Conservation (phyloP, 30 jellyfish, hydroid and myxozoan genomes). For the Hydractinia symbiolongicarpus region DNA sequence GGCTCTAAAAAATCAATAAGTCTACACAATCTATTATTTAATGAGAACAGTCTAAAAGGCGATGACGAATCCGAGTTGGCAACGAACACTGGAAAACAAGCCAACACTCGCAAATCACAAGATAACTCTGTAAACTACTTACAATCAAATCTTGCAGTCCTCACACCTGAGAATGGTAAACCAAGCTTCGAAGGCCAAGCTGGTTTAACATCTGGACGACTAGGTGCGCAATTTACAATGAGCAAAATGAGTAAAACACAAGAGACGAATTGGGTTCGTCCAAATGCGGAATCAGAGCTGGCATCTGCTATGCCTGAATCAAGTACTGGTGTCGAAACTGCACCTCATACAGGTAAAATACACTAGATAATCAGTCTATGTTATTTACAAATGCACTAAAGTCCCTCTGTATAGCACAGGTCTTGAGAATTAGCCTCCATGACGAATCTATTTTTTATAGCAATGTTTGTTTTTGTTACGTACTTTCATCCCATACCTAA, state of each 20-base stretch:
- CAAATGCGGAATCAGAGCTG: conserved; percentile 75
- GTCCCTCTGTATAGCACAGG: too few species aligned
- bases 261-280: conserved; percentile 92
- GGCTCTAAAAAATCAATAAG: conserved; percentile 19
- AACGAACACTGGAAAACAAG: conserved; percentile 7
- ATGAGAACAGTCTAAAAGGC: background rate
- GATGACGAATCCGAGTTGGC: background rate
- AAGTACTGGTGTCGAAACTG: background rate
- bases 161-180: conserved; percentile 75
- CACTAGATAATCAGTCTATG: background rate
- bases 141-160: conserved; percentile 77
- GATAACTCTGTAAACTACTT: conserved; percentile 45
- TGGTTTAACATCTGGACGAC: conserved; percentile 56
- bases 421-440: too few species aligned
- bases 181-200: conserved; percentile 45
- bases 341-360: background rate
- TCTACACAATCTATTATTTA: conserved; percentile 18
- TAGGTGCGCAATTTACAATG: conserved; percentile 51
- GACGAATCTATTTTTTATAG: too few species aligned
- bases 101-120: conserved; percentile 7
- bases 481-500: too few species aligned
- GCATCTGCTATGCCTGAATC: conserved; percentile 85
- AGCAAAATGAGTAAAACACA: conserved; percentile 82
- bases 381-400: too few species aligned
- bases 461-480: too few species aligned